Conservation (phyloP, 2,888 invertebrate species). For the Agriotes lineatus region DNA sequence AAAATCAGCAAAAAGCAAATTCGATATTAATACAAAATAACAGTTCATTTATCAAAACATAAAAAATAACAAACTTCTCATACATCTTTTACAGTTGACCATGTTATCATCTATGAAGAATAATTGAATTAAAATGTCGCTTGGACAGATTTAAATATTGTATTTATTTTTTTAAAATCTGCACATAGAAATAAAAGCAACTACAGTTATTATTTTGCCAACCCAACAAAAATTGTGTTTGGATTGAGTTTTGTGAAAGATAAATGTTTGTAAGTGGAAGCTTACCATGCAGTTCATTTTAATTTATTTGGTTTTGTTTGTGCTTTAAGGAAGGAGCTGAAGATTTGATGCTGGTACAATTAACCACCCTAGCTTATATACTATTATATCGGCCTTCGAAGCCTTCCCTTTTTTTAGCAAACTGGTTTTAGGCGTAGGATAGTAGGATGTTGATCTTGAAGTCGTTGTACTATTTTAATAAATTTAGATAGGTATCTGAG, state of each 20-base stretch:
- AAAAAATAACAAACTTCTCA: too few relatives aligned
- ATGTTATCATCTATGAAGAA: too few relatives aligned
- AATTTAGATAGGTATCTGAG: neutral
- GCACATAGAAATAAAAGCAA: too few relatives aligned
- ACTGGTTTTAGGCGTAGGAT: slow-evolving; percentile 15
- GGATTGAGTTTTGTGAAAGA: neutral
- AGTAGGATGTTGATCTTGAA: slow-evolving; percentile 21
- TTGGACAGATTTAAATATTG: too few relatives aligned
- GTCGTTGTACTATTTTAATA: slow-evolving; percentile 11
- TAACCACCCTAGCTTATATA: slow-evolving; percentile 36
- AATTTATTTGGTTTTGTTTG: slow-evolving; percentile 12
- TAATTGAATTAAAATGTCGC: too few relatives aligned
- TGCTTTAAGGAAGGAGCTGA: slow-evolving; percentile 20
- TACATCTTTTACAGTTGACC: too few relatives aligned
- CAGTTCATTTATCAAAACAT: too few relatives aligned
- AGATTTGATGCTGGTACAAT: slow-evolving; percentile 22
- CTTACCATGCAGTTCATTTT: slow-evolving; percentile 40
- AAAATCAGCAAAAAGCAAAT: too few relatives aligned
- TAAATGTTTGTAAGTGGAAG: neutral
- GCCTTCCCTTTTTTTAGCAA: slow-evolving; percentile 10
- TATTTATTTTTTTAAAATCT: too few relatives aligned
- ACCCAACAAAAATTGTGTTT: too few relatives aligned
- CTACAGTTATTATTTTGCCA: neutral
- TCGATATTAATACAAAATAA: too few relatives aligned
- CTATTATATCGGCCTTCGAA: slow-evolving; percentile 26